Evolutionary conservation across 1,140 invertebrate genomes (phyloP).

Genomic region (Drosophila tropicalis): DNA sequence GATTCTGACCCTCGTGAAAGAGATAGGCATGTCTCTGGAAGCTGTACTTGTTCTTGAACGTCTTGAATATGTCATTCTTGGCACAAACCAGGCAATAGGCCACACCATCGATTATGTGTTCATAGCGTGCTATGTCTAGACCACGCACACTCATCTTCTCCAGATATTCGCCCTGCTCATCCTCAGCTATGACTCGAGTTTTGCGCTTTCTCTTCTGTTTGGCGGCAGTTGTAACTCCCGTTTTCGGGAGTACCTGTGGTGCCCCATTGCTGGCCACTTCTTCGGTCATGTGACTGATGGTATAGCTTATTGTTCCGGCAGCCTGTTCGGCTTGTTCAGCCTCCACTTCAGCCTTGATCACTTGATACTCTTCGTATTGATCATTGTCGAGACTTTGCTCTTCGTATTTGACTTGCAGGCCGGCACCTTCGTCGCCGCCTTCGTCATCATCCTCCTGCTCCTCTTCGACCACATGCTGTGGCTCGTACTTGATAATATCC

Average conservation of each 20-base stretch:
- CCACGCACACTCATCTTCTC: conserved; percentile 96
- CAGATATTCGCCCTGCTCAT: conserved; percentile 92
- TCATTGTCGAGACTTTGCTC: conserved; percentile 66
- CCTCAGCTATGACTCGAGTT: conserved; percentile 90
- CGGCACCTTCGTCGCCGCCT: conserved; percentile 52
- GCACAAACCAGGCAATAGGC: conserved; percentile 96
- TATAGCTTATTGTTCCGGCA: conserved; percentile 58
- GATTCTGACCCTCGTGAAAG: conserved; percentile 94
- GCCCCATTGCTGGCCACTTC: conserved; percentile 24
- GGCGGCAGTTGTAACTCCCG: conserved; percentile 74
- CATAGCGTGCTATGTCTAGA: conserved; percentile 93
- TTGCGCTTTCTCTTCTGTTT: conserved; percentile 87
- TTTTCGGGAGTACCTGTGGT: conserved; percentile 54
- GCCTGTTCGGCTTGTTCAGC: conserved; percentile 55
- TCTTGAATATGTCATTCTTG: conserved; percentile 94
- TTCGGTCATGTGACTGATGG: conserved; percentile 36
- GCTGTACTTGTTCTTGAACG: conserved; percentile 97
- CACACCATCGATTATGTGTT: conserved; percentile 93
- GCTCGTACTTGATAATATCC: conserved; percentile 79
- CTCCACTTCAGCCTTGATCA: conserved; percentile 69
- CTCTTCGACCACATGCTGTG: conserved; percentile 60
- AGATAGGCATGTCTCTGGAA: conserved; percentile 96
- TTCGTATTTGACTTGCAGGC: conserved; percentile 67
- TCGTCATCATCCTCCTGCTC: conserved; percentile 64
- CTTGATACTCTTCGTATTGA: conserved; percentile 61